Conservation (phyloP, 2,113 vertebrate species). For the Rhea pennata region DNA sequence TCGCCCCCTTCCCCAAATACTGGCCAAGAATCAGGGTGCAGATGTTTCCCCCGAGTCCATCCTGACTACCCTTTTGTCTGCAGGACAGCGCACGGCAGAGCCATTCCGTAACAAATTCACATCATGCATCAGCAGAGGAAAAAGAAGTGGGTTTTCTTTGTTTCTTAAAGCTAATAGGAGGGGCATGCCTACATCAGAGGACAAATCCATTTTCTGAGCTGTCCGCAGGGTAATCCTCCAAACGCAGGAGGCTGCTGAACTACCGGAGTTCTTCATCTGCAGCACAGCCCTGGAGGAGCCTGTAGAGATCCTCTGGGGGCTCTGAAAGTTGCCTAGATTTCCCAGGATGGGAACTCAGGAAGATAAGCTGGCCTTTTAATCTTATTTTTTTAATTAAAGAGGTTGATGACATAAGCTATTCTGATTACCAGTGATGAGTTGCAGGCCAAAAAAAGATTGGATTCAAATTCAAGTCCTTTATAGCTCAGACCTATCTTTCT, state of each 20-base stretch:
- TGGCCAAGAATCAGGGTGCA: accelerated
- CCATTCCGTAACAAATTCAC: background rate
- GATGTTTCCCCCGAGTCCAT: background rate
- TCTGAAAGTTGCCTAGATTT: background rate
- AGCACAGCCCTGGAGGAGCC: background rate
- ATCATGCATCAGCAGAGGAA: background rate
- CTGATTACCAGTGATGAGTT: background rate
- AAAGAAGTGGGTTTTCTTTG: background rate
- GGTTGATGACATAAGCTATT: background rate
- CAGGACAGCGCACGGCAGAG: background rate
- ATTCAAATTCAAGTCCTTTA: background rate
- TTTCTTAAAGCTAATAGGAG: background rate
- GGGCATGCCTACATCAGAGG: background rate
- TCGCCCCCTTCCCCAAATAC: background rate
- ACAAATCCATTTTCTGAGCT: background rate
- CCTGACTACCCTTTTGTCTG: background rate
- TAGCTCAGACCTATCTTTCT: background rate
- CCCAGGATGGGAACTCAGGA: background rate
- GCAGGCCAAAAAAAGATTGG: background rate
- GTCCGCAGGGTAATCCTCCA: background rate
- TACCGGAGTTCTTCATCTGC: background rate
- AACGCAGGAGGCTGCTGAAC: background rate
- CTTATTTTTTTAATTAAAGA: constrained; percentile 18
- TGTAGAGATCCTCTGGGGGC: background rate
- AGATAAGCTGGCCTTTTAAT: background rate